These are phyloP conservation scores for Pyrocoelia pectoralis DNA, from an alignment of 2,888 invertebrate genomes.

Conservation along the genomic window DNA sequence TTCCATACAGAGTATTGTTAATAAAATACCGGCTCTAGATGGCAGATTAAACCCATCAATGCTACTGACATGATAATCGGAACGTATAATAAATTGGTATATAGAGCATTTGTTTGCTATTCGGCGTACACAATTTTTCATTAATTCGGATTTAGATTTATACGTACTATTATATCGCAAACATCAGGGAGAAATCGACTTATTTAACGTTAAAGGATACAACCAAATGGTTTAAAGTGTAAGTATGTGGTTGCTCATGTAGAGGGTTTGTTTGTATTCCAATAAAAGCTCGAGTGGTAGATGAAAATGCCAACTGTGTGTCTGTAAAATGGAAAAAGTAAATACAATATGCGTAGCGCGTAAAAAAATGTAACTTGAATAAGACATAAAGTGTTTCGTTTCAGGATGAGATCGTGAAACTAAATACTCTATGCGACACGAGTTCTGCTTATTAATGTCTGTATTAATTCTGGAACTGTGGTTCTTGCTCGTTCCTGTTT, in stretches of 20 bases:
- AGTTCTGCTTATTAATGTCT: too few species aligned
- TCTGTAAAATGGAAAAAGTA: slow-evolving; percentile 10
- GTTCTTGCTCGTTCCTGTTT: too few species aligned
- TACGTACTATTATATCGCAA: too few species aligned
- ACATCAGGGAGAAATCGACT: too few species aligned
- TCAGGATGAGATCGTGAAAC: background rate
- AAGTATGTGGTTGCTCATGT: background rate
- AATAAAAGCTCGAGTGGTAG: slow-evolving; percentile 13
- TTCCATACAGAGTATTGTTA: too few species aligned
- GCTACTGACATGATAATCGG: slow-evolving; percentile 30
- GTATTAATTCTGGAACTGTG: too few species aligned
- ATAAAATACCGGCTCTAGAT: slow-evolving; percentile 27
- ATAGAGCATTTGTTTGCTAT: slow-evolving; percentile 9
- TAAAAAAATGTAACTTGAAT: slow-evolving; percentile 20
- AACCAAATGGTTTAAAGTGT: background rate
- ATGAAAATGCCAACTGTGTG: slow-evolving; percentile 16
- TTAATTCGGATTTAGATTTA: background rate
- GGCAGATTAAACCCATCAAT: slow-evolving; percentile 29
- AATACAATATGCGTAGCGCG: slow-evolving; percentile 14
- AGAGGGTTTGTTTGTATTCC: slow-evolving; percentile 21
- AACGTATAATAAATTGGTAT: slow-evolving; percentile 23
- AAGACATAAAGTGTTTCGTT: slow-evolving; percentile 16
- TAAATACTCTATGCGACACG: too few species aligned
- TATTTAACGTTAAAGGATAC: too few species aligned
- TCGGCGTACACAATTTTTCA: slow-evolving; percentile 7